These are phyloP conservation scores for Etia nguti DNA, from an alignment of 2,113 vertebrate species.

Conservation along the genomic window DNA sequence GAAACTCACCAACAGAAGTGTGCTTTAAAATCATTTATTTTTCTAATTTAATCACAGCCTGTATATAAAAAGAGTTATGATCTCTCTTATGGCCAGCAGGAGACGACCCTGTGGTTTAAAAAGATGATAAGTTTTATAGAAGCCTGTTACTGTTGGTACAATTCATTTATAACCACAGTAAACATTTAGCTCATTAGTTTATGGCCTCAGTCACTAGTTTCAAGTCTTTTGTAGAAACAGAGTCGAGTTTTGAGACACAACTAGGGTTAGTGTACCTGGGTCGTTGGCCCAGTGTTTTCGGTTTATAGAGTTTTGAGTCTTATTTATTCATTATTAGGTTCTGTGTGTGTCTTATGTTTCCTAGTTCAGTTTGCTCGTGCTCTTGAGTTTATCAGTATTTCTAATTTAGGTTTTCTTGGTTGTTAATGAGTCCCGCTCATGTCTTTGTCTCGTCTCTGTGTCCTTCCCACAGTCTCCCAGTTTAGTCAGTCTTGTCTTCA, in stretches of 20 bases:
- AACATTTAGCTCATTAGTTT: neutral
- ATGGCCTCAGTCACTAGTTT: neutral
- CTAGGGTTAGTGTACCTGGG: neutral
- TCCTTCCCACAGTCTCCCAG: too few relatives aligned
- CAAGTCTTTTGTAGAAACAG: neutral
- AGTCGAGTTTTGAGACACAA: neutral
- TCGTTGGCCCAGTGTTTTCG: neutral
- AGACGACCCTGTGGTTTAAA: fast-evolving
- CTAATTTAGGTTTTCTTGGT: neutral
- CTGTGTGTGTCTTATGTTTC: neutral
- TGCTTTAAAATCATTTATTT: neutral
- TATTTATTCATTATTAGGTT: neutral
- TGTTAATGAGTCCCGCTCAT: fast-evolving
- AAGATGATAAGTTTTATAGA: neutral
- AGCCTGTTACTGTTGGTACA: neutral
- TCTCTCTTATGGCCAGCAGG: neutral
- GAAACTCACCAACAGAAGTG: neutral
- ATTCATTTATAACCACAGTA: neutral
- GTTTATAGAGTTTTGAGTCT: fast-evolving
- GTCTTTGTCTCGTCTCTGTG: neutral
- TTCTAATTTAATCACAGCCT: neutral
- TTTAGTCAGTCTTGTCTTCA: neutral
- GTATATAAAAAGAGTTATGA: neutral
- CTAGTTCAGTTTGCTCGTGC: neutral
- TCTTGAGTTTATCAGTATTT: neutral